A percentile compares a stretch with the other conserved stretches of the same genome.
phyloP scores from a whole-genome alignment of 2,888 invertebrate species.

The Macroteleia sp. region DNA sequence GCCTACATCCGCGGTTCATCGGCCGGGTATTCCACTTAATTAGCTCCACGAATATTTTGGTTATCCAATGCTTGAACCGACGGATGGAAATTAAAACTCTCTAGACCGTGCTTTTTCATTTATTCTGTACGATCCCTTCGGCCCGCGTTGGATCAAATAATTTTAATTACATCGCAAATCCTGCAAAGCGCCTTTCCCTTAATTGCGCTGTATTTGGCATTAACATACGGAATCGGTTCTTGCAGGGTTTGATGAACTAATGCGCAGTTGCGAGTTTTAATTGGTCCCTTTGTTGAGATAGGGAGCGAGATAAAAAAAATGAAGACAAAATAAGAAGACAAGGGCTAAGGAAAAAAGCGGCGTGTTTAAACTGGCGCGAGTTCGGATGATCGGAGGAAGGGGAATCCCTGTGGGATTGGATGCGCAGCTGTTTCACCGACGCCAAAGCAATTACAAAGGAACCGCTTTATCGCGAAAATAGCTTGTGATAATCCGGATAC shows the following conservation, averaged over 20 bases:
- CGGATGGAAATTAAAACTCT: slow-evolving; percentile 21
- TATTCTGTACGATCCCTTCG: slow-evolving; percentile 9
- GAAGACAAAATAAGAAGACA: background rate
- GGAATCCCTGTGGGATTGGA: slow-evolving; percentile 67
- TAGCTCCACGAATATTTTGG: slow-evolving; percentile 16
- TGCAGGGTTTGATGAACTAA: slow-evolving; percentile 24
- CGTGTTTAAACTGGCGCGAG: too few relatives aligned
- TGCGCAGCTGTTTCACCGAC: slow-evolving; percentile 79
- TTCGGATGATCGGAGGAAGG: slow-evolving; percentile 21
- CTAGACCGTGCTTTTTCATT: slow-evolving; percentile 23
- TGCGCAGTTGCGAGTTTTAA: slow-evolving; percentile 65
- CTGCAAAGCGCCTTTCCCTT: slow-evolving; percentile 14
- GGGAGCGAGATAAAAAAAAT: slow-evolving; percentile 7
- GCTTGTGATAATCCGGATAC: slow-evolving; percentile 78
- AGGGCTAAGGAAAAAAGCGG: background rate
- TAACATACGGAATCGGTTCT: slow-evolving; percentile 37
- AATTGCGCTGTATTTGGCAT: slow-evolving; percentile 41
- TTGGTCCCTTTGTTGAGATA: slow-evolving; percentile 59
- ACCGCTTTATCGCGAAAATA: slow-evolving; percentile 78
- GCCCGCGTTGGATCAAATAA: slow-evolving; percentile 17
- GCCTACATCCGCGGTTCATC: too few relatives aligned
- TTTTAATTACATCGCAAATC: slow-evolving; percentile 47
- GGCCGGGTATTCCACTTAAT: background rate
- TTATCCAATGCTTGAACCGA: background rate
- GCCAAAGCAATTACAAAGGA: slow-evolving; percentile 81